Evolutionary conservation across 2,113 vertebrate genomes (phyloP), one percentile per base, ranked within the genome.

Genomic region (Clarias magur): DNA sequence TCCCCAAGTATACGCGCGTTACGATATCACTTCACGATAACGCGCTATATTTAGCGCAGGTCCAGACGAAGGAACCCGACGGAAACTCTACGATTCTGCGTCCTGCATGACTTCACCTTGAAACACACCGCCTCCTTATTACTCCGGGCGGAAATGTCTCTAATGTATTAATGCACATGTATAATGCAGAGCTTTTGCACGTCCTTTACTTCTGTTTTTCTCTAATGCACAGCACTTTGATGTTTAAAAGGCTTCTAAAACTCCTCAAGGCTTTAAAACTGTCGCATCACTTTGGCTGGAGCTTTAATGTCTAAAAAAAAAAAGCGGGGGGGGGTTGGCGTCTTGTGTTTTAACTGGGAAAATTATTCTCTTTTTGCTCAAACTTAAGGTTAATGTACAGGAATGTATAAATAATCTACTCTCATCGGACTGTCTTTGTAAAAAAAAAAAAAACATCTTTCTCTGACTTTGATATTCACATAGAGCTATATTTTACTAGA

Each of bases 141-240:
- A 60, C 38, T 42, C 3, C 0, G 34, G 75, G 75, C 84, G 34
- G 84, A 27, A 67, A 79, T 42, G 38, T 65, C 63, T 72, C 78
- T 81, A 86, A 86, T 81, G 53, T 42, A 86, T 80, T 79, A 86
- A 70, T 67, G 78, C 85, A 86, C 63, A 59, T 60, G 63, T 59
- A 70, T 54, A 25, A 86, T 60, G 85, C 62, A 12, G 85, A 48
- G 85, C 85, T 57, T 86, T 80, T 57, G 42, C 85, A 59, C 27
- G 17, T 38, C 76, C 53, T 79, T 80, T 80, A n/a, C 54, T 79
- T 70, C 62, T 42, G 65, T 42, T 81, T 68, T 34, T 81, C 70
- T 81, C 78, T 81, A 80, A 88, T 72, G 73, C 87, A 62, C 25
- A 62, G 62, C 83, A 84, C 38, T 62, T 57, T 80, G 73, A 79